Base-by-base conservation (phyloP, 1,140 invertebrate genomes). In the Nephila pilipes region DNA sequence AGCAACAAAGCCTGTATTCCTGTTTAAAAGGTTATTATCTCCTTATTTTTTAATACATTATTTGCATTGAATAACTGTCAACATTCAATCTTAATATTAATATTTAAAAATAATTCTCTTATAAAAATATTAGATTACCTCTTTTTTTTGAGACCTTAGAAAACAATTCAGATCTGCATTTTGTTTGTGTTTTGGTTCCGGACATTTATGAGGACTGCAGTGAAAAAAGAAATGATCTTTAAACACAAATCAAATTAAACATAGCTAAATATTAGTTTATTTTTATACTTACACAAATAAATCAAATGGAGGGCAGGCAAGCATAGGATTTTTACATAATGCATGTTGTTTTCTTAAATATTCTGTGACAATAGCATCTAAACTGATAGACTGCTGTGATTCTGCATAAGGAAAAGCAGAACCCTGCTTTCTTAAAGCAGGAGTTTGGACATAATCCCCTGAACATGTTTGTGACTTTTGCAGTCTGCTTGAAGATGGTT, bases 351-450 rank as follows among this genome's bases (percentile, higher is more conserved):
- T 99, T 69, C 98, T 97, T 63, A 99, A 96, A 96, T 99, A 99
- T 95, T 99, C 98, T 0, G 98, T 99, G 63, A 99, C 98, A 95
- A 99, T 99, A 46, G 97, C 97, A 95, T 99, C 98, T 32, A 99
- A 96, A 1, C 97, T 97, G 29, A 98, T 96, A 3, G 95, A 95
- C 93, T 94, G 96, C 94, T 94, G 95, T 94, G 94, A 75, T 20
- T 79, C 85, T 38, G 38, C 60, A 83, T 65, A 88, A 38, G 92
- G 58, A 79, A 25, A 87, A 57, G 32, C 36, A 5, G 38, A 80
- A 16, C 20, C 54, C 36, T 88, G 69, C 25, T 63, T n/a, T 54
- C 94, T 94, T 90, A 94, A 92, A 18, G 94, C 89, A 29, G 94
- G 94, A 32, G 94, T 94, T 29, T 93, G 94, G 58, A 93, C 92